Base-by-base conservation (phyloP, 2,113 vertebrate species). In the Galemys pyrenaicus region DNA sequence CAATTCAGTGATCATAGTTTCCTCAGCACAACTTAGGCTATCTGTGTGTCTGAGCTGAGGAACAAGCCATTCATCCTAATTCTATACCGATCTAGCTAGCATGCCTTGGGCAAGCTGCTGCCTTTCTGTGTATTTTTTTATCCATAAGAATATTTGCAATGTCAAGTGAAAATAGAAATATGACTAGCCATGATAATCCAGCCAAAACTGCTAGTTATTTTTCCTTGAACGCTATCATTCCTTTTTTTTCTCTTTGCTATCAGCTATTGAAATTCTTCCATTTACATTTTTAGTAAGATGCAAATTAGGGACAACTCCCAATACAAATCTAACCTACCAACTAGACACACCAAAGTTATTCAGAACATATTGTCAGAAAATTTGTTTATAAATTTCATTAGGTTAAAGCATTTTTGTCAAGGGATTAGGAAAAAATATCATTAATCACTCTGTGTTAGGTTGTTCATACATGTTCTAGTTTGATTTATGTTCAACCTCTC, bases 111-210 rank as follows among this genome's bases (percentile, higher is more conserved):
- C 37, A 67, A 82, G 22, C 51, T 65, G 70, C 49, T 82, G 37
- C 37, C 74, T 78, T 87, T 73, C 60, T 64, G 75, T 74, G 70
- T 90, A 19, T 64, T 83, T 83, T n/a, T 78, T 62, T 35, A 81
- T 39, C 28, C 20, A 39, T 67, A 49, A 68, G 73, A 65, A 54
- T 49, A 87, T 62, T 92, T 83, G 28, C 32, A 51, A 32, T 51
- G 39, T 37, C 58, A n/a, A 89, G 82, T 65, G 37, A 74, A 91
- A 96, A 68, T 65, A 28, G 67, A 64, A 37, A 51, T 30, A 28
- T 56, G 39, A 11, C 16, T 26, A 46, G 62, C 35, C 17, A 3
- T 17, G 41, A 49, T 30, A 26, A 81, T 44, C 20, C 41, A 60
- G n/a, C 30, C 49, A 67, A 79, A 86, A 58, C 41, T 56, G 30